phyloP scores from a whole-genome alignment of 2,888 invertebrate species.

The Dugesia japonica region DNA sequence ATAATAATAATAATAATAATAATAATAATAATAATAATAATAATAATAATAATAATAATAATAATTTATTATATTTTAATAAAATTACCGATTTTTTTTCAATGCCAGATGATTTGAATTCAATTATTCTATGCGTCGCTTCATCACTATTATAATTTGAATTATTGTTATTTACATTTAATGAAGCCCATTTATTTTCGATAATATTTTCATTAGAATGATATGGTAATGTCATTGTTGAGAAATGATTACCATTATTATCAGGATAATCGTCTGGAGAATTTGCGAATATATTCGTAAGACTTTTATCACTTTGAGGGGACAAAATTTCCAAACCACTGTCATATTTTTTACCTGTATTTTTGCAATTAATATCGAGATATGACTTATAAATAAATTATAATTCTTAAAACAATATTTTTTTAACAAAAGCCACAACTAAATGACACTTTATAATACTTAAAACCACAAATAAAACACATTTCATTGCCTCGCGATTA shows the following conservation, averaged over 20 bases:
- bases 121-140: neutral
- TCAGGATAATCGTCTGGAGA: neutral
- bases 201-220: neutral
- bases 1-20: too few species aligned
- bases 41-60: too few species aligned
- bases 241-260: neutral
- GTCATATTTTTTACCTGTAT: constrained; percentile 2
- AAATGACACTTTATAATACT: too few species aligned
- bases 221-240: neutral
- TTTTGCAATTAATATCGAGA: too few species aligned
- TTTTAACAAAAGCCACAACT: too few species aligned
- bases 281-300: neutral
- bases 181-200: neutral
- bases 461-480: too few species aligned
- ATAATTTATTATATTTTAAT: too few species aligned
- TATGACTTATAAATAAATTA: too few species aligned
- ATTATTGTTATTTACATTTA: constrained; percentile 16
- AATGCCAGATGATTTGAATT: neutral
- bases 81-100: neutral
- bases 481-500: too few species aligned
- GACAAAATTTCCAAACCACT: constrained; percentile 4
- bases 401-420: too few species aligned
- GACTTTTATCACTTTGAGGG: constrained; percentile 5
- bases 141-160: neutral
- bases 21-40: too few species aligned